phyloP scores from a whole-genome alignment of 37 sponge, comb jelly and placozoan genomes.

The Diacarnus erythraeanus region DNA sequence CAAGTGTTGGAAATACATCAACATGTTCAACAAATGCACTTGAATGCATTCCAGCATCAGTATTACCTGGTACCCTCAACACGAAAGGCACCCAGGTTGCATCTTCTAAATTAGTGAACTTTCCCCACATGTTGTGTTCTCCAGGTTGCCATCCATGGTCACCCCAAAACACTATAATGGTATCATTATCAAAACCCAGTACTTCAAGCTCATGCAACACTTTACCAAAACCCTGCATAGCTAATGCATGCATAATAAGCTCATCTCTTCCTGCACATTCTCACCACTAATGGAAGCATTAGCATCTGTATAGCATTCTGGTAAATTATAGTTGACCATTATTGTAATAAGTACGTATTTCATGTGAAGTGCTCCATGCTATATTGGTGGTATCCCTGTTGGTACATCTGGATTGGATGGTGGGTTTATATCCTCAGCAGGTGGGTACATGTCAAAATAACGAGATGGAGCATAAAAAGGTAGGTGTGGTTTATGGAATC shows the following conservation, averaged over 20 bases:
- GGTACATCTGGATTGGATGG: constrained; percentile 39
- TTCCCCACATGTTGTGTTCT: constrained; percentile 36
- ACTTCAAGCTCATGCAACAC: constrained; percentile 26
- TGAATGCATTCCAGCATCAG: constrained; percentile 16
- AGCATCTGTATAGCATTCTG: constrained; percentile 12
- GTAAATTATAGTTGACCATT: constrained; percentile 2
- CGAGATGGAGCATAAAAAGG: constrained; percentile 28
- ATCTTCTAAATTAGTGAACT: constrained; percentile 60
- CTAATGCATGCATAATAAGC: constrained; percentile 54
- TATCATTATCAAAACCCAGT: constrained; percentile 35
- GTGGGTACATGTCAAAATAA: constrained; percentile 40
- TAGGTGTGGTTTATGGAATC: constrained; percentile 46
- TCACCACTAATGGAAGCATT: constrained; percentile 19
- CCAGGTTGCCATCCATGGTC: constrained; percentile 68
- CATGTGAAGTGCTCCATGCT: background rate
- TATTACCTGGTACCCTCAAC: constrained; percentile 41
- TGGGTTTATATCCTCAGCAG: constrained; percentile 11
- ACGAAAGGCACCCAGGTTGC: constrained; percentile 56
- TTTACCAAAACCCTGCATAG: constrained; percentile 38
- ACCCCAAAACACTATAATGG: constrained; percentile 46
- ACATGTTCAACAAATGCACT: constrained; percentile 30
- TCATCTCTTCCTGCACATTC: constrained; percentile 6
- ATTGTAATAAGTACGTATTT: background rate
- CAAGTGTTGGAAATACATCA: constrained; percentile 45
- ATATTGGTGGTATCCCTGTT: constrained; percentile 23